Evolutionary conservation across 1,140 invertebrate species (phyloP).

Genomic region (Notospermus geniculatus): DNA sequence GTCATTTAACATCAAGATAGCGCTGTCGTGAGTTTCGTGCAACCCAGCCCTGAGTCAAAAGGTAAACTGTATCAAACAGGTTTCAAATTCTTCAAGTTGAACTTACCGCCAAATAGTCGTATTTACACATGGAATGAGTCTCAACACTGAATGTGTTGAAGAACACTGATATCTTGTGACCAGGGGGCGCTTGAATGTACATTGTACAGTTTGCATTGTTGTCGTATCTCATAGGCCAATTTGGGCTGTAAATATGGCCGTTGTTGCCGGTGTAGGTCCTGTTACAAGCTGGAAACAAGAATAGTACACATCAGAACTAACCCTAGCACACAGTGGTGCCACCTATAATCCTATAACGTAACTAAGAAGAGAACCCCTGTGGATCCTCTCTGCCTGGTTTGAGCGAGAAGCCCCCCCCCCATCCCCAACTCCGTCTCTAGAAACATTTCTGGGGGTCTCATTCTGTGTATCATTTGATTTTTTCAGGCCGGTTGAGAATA

Average conservation of each 20-base stretch:
- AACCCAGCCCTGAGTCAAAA: not conserved
- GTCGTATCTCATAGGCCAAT: constrained; percentile 47
- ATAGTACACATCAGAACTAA: not conserved
- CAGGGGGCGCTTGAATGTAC: constrained; percentile 60
- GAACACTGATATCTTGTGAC: constrained; percentile 63
- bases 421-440: too few relatives aligned
- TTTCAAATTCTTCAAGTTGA: constrained; percentile 25
- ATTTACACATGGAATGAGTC: constrained; percentile 51
- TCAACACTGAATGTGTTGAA: constrained; percentile 57
- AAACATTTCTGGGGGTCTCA: too few relatives aligned
- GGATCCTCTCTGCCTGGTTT: too few relatives aligned
- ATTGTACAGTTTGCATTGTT: constrained; percentile 63
- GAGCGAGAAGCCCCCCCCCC: too few relatives aligned
- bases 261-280: constrained; percentile 67
- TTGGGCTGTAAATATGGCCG: constrained; percentile 65
- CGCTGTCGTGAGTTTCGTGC: too few relatives aligned
- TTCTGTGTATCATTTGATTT: too few relatives aligned
- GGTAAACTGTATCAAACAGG: too few relatives aligned
- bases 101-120: constrained; percentile 53
- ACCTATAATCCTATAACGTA: too few relatives aligned
- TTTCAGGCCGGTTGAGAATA: too few relatives aligned
- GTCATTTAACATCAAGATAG: too few relatives aligned
- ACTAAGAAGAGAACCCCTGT: too few relatives aligned
- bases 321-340: too few relatives aligned
- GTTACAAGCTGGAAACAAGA: constrained; percentile 61